Evolutionary conservation across 2,888 invertebrate genomes (phyloP).

Genomic region (Rhagonycha lutea): DNA sequence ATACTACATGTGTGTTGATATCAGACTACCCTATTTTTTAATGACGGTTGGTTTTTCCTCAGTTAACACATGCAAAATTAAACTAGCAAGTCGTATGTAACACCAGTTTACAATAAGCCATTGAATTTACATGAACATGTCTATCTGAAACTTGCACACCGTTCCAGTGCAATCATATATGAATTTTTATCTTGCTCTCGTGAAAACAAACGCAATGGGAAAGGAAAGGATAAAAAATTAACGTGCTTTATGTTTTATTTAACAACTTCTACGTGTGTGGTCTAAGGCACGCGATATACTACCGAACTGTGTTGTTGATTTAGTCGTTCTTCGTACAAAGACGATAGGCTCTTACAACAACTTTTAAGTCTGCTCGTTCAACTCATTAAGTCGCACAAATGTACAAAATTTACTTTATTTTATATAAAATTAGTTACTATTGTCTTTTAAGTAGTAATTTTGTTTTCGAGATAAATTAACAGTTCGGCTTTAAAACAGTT

Average conservation of each 20-base stretch:
- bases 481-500: not conserved
- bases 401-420: constrained; percentile 14
- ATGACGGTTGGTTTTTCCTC: constrained; percentile 22
- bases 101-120: constrained; percentile 30
- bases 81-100: constrained; percentile 14
- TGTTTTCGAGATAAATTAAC: not conserved
- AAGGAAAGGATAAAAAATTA: constrained; percentile 51
- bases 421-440: not conserved
- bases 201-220: constrained; percentile 39
- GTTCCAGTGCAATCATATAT: constrained; percentile 28
- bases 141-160: constrained; percentile 34
- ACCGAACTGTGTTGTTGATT: constrained; percentile 42
- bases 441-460: not conserved
- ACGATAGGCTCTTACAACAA: constrained; percentile 27
- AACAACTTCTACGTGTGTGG: constrained; percentile 56
- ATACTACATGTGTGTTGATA: constrained; percentile 25
- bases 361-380: constrained; percentile 24
- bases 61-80: constrained; percentile 19
- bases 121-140: constrained; percentile 35
- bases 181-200: constrained; percentile 35
- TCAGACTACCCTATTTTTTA: constrained; percentile 17
- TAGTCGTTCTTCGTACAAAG: constrained; percentile 33
- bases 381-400: constrained; percentile 19
- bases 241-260: constrained; percentile 57
- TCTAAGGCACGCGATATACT: constrained; percentile 55